Conservation (phyloP, 1,140 invertebrate genomes). For the Venustaconcha ellipsiformis region DNA sequence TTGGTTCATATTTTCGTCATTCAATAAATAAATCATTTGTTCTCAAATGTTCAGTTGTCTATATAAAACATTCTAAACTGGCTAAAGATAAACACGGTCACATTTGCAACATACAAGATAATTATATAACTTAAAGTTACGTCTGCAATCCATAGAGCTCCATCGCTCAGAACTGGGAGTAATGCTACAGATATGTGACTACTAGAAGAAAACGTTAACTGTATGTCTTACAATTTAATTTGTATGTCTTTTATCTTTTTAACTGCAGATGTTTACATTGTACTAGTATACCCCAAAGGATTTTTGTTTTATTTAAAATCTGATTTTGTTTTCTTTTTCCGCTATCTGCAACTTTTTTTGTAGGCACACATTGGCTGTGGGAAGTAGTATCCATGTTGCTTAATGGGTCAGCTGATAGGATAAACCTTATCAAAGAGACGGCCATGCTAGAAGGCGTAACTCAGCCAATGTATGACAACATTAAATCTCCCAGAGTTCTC, state of each 20-base stretch:
- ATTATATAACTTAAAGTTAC: neutral
- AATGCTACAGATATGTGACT: too few species aligned
- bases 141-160: too few species aligned
- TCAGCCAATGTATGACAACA: conserved; percentile 15
- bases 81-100: neutral
- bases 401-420: conserved; percentile 20
- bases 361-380: conserved; percentile 48
- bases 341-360: neutral
- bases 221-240: too few species aligned
- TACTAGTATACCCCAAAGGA: too few species aligned
- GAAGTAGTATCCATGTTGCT: conserved; percentile 41
- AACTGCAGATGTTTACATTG: too few species aligned
- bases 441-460: conserved; percentile 35
- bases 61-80: neutral
- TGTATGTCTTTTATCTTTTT: too few species aligned
- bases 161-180: too few species aligned
- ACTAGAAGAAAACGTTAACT: too few species aligned
- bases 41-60: neutral
- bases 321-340: too few species aligned
- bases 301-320: too few species aligned
- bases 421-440: conserved; percentile 30
- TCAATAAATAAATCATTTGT: neutral
- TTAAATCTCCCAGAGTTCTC: conserved; percentile 33
- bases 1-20: neutral
- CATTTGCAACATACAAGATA: neutral